Base-by-base conservation (phyloP, 2,888 invertebrate genomes). In the Branchellion lobata region DNA sequence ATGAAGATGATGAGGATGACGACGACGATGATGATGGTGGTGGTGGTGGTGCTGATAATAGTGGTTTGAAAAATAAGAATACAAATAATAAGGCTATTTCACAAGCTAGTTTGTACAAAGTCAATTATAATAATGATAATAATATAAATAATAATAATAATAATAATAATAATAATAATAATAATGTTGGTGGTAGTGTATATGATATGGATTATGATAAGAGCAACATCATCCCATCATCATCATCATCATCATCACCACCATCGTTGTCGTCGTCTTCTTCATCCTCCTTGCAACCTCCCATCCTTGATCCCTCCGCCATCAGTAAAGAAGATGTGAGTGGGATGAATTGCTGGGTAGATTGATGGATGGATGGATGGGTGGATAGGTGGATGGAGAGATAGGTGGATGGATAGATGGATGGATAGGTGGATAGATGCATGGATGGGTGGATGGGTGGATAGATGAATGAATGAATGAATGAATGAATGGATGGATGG, bases 11-110 rank as follows among this genome's bases (percentile, higher is more conserved):
- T 36, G 53, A 29, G 14, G 29, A 29, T 31, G 75, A 75, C 31
- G 75, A 75, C n/a, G 53, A 75, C 31, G 1, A n/a, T 31, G 75
- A 53, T 75, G 75, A n/a, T 29, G n/a, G 21, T 5, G 29, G n/a
- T n/a, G n/a, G n/a, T n/a, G n/a, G n/a, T n/a, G n/a, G n/a, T n/a
- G n/a, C n/a, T n/a, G 33, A 33, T 29, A 33, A 29, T 33, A 5
- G 11, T n/a, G n/a, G n/a, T n/a, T n/a, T n/a, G n/a, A n/a, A n/a
- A n/a, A n/a, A n/a, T 36, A 24, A 34, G 24, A 47, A 34, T 29
- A 5, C 47, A 73, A 40, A 40, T 8, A 72, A 8, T 57, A 18
- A 57, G 21, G 21, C 5, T 8, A 40, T 40, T 14, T 3, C 61
- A 14, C 61, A 57, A 57, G 61, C 61, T 8, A 57, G 61, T n/a